Conservation (phyloP, 1,140 invertebrate genomes). For the Cyclina sinensis region DNA sequence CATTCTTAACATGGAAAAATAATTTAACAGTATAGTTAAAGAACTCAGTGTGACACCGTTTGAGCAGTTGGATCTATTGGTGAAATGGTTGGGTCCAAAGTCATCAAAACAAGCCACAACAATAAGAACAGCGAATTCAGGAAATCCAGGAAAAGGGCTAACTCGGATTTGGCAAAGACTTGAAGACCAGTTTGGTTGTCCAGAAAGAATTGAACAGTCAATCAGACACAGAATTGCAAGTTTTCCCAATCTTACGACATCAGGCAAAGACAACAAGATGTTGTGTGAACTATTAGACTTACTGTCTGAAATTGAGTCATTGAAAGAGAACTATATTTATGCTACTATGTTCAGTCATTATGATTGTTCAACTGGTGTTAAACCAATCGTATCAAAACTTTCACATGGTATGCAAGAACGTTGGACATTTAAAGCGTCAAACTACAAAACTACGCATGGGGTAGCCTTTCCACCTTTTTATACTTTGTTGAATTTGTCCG, state of each 20-base stretch:
- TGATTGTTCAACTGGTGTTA: constrained; percentile 67
- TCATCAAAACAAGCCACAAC: constrained; percentile 55
- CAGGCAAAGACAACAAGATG: constrained; percentile 64
- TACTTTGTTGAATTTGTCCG: constrained; percentile 64
- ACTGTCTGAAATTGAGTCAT: constrained; percentile 64
- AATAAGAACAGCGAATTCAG: constrained; percentile 36
- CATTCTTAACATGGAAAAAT: constrained; percentile 55
- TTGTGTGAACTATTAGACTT: constrained; percentile 68
- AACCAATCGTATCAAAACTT: constrained; percentile 68
- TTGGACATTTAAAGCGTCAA: constrained; percentile 59
- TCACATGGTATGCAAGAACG: constrained; percentile 67
- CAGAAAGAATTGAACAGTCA: constrained; percentile 50
- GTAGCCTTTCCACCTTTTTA: constrained; percentile 64
- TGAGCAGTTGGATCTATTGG: constrained; percentile 71
- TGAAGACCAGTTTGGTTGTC: constrained; percentile 57
- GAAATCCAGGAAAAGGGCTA: constrained; percentile 48
- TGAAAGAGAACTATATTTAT: constrained; percentile 53
- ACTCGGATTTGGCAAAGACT: constrained; percentile 43
- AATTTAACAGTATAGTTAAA: constrained; percentile 49
- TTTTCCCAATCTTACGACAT: constrained; percentile 70
- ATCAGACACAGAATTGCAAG: neutral
- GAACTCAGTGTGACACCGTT: constrained; percentile 37
- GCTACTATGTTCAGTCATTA: constrained; percentile 57
- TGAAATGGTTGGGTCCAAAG: constrained; percentile 70
- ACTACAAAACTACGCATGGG: constrained; percentile 57